phyloP scores from a whole-genome alignment of 2,888 invertebrate genomes.

The Ischnus inquisitorius region DNA sequence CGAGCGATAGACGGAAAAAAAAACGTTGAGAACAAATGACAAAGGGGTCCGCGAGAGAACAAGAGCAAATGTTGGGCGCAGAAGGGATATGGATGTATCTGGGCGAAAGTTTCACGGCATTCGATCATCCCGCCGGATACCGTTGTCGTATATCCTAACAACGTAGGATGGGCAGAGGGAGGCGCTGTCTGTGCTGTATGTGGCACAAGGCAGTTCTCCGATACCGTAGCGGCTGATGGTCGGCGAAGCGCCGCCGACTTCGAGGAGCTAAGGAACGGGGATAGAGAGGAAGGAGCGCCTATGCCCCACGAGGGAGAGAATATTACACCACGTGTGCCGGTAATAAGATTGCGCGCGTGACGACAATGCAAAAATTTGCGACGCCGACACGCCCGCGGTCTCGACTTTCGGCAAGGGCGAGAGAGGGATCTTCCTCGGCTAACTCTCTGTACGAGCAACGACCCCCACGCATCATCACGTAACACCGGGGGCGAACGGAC shows the following conservation, averaged over 20 bases:
- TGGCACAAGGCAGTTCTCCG: no score
- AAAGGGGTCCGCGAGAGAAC: constrained; percentile 11
- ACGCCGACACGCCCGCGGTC: constrained; percentile 18
- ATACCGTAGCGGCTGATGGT: constrained; percentile 12
- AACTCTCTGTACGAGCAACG: neutral
- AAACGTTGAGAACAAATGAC: constrained; percentile 7
- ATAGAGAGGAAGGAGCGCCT: constrained; percentile 22
- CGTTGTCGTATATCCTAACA: constrained; percentile 81
- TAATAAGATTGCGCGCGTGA: constrained; percentile 84
- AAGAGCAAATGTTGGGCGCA: constrained; percentile 26
- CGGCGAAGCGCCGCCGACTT: constrained; percentile 55
- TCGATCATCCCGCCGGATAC: constrained; percentile 80
- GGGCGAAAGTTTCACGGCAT: constrained; percentile 79
- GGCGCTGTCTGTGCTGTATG: neutral
- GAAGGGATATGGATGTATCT: constrained; percentile 74
- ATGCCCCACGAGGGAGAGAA: constrained; percentile 76
- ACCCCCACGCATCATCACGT: neutral
- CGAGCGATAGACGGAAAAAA: neutral
- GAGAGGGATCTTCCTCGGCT: neutral
- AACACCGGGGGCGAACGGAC: neutral
- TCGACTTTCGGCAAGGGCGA: constrained; percentile 13
- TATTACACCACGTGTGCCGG: constrained; percentile 84
- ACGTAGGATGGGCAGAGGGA: constrained; percentile 62
- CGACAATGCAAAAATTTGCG: constrained; percentile 82
- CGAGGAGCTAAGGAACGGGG: constrained; percentile 35